These are phyloP conservation scores for Pyrgus malvae DNA, from an alignment of 2,888 invertebrate species.

Conservation along the genomic window DNA sequence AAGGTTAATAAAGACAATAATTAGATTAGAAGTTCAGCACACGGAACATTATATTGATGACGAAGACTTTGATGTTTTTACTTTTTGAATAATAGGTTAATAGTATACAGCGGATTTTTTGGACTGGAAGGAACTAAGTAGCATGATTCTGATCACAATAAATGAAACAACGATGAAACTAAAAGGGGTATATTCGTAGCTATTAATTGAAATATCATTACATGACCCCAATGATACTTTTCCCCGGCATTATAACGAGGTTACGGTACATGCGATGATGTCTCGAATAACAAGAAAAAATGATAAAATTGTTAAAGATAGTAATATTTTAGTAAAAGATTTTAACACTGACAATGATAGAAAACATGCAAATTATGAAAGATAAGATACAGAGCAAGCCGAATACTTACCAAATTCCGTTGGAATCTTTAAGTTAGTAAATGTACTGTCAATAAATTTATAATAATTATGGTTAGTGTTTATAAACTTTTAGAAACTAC, in stretches of 20 bases:
- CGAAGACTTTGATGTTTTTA: slow-evolving; percentile 13
- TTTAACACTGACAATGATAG: slow-evolving; percentile 12
- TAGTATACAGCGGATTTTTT: neutral
- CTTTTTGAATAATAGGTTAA: neutral
- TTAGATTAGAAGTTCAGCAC: neutral
- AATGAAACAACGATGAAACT: slow-evolving; percentile 5
- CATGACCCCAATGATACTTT: neutral
- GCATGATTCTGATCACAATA: slow-evolving; percentile 17
- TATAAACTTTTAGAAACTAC: neutral
- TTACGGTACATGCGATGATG: slow-evolving; percentile 17
- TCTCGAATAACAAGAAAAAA: neutral
- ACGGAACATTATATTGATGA: slow-evolving; percentile 3
- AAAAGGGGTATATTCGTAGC: slow-evolving; percentile 1
- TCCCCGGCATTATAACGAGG: slow-evolving; percentile 6
- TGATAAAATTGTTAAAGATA: neutral
- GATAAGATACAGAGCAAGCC: slow-evolving; percentile 24
- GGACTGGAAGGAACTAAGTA: slow-evolving; percentile 17
- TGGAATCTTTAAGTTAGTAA: slow-evolving; percentile 29
- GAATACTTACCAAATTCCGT: slow-evolving; percentile 51
- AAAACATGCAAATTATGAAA: slow-evolving; percentile 24
- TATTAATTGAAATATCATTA: neutral
- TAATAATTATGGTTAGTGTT: slow-evolving; percentile 1
- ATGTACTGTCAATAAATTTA: slow-evolving; percentile 16
- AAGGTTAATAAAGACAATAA: neutral
- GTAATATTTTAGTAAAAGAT: slow-evolving; percentile 1